Percentiles rank a stretch among this genome's conserved stretches.
These are phyloP conservation scores for Vesta saturnalis DNA, from an alignment of 2,888 invertebrate genomes.

Conservation along the genomic window DNA sequence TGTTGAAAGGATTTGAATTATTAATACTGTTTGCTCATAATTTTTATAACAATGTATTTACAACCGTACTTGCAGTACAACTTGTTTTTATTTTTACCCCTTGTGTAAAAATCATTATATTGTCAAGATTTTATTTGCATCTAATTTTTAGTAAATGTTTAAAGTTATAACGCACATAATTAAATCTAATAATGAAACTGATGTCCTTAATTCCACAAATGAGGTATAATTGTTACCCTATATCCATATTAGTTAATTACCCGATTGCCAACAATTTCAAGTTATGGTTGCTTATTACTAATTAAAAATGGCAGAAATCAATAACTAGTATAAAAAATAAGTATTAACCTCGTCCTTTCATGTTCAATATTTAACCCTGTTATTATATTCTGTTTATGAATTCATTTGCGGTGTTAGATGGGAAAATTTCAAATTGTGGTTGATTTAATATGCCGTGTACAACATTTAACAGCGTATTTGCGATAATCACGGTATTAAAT, in stretches of 20 bases:
- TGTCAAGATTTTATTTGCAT: neutral
- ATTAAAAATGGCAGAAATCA: neutral
- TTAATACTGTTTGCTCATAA: slow-evolving; percentile 36
- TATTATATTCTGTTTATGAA: slow-evolving; percentile 1
- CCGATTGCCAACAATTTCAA: too few relatives aligned
- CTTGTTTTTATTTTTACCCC: slow-evolving; percentile 27
- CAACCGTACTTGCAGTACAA: slow-evolving; percentile 24
- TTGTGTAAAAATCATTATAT: slow-evolving; percentile 37
- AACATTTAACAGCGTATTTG: neutral
- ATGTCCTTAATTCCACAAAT: too few relatives aligned
- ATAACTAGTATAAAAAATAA: neutral
- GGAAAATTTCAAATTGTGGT: neutral
- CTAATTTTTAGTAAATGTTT: too few relatives aligned
- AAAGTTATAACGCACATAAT: too few relatives aligned
- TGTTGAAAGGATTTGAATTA: slow-evolving; percentile 38
- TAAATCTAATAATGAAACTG: too few relatives aligned
- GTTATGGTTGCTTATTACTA: too few relatives aligned
- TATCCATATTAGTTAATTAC: too few relatives aligned
- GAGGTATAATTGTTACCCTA: too few relatives aligned
- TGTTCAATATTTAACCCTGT: neutral
- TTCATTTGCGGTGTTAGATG: neutral
- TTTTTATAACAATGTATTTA: slow-evolving; percentile 36
- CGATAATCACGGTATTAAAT: neutral
- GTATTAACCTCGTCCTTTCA: too few relatives aligned
- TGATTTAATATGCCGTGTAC: neutral